These are phyloP conservation scores for Chloroceryle amazona DNA, from an alignment of 2,797 vertebrate species.

Conservation along the genomic window DNA sequence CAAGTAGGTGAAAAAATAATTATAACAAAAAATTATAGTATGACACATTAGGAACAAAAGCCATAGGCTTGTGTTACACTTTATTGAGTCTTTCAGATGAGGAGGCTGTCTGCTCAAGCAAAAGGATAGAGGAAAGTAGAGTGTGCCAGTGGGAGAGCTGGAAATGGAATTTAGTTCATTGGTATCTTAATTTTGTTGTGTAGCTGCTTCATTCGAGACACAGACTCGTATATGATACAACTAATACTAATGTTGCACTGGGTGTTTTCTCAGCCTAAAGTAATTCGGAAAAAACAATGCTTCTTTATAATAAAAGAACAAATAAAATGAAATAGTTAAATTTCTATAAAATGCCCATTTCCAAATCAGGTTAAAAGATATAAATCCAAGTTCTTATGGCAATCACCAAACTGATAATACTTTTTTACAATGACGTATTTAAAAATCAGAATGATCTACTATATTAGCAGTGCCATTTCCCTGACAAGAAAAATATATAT, in stretches of 20 bases:
- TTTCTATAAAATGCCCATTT: neutral
- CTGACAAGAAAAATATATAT: neutral
- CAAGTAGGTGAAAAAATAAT: constrained; percentile 46
- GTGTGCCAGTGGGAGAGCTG: neutral
- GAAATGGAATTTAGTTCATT: neutral
- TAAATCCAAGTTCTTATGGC: neutral
- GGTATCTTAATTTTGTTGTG: constrained; percentile 5
- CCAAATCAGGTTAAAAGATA: neutral
- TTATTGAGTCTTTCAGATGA: constrained; percentile 9
- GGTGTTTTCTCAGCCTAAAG: neutral
- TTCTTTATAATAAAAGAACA: neutral
- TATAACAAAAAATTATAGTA: constrained; percentile 27
- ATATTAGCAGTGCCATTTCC: neutral
- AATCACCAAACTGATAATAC: neutral
- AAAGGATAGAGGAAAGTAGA: neutral
- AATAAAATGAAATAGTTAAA: too few species aligned
- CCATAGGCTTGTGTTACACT: neutral
- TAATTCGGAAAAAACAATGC: neutral
- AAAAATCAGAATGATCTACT: neutral
- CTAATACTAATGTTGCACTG: neutral
- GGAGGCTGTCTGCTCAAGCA: neutral
- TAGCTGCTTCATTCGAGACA: constrained; percentile 2
- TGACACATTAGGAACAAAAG: constrained; percentile 18
- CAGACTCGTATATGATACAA: neutral
- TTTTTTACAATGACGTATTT: neutral